Evolutionary conservation across 1,140 invertebrate genomes (phyloP).

Genomic region (fruit fly (Drosophila melanogaster)): DNA sequence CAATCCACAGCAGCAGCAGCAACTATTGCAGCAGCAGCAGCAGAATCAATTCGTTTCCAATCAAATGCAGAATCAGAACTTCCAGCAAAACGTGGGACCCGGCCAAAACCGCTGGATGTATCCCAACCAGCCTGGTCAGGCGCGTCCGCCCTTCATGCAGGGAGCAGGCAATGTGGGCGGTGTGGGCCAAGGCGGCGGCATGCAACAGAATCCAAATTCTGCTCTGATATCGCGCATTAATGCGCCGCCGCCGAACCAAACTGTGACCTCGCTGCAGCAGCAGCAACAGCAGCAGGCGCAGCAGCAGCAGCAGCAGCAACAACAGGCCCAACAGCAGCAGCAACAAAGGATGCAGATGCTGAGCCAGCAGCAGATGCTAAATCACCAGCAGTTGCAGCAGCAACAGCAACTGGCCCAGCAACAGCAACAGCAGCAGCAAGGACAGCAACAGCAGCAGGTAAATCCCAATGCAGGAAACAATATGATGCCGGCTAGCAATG

Average conservation of each 20-base stretch:
- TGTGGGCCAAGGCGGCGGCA: conserved; percentile 75
- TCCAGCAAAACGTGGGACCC: conserved; percentile 63
- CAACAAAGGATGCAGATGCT: conserved; percentile 80
- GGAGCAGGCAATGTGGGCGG: conserved; percentile 52
- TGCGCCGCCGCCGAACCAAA: conserved; percentile 87
- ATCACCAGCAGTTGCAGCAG: conserved; percentile 77
- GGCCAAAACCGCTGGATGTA: conserved; percentile 79
- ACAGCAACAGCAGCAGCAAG: conserved; percentile 85
- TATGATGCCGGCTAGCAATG: conserved; percentile 63
- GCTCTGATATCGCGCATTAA: conserved; percentile 89
- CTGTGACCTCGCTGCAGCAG: conserved; percentile 81
- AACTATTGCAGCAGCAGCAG: conserved; percentile 48
- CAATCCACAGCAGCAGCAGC: conserved; percentile 77
- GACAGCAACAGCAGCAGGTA: conserved; percentile 84
- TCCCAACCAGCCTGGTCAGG: conserved; percentile 69
- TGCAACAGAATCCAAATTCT: conserved; percentile 85
- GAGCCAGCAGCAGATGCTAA: conserved; percentile 80
- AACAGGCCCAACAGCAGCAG: conserved; percentile 79
- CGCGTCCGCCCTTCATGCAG: conserved; percentile 72
- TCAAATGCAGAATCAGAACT: conserved; percentile 77
- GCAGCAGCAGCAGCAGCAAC: conserved; percentile 69
- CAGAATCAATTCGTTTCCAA: conserved; percentile 74
- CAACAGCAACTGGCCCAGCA: conserved; percentile 85
- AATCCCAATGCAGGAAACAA: conserved; percentile 66
- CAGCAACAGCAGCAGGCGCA: conserved; percentile 82